Evolutionary conservation across 2,113 vertebrate species (phyloP).

Genomic region (Gopherus evgoodei): DNA sequence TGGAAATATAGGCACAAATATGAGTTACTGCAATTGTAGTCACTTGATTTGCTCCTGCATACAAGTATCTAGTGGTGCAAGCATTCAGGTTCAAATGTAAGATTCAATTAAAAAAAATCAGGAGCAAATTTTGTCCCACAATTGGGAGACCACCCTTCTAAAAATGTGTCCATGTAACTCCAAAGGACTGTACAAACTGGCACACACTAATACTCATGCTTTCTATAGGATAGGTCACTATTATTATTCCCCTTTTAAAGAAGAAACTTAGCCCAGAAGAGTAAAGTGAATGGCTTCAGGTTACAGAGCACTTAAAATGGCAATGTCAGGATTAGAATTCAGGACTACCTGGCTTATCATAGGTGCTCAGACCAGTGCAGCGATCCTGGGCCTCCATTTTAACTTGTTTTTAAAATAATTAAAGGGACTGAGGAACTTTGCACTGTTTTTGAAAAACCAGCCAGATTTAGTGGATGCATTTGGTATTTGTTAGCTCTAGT

Average conservation of each 20-base stretch:
- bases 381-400: neutral
- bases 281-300: neutral
- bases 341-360: neutral
- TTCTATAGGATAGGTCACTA: slow-evolving; percentile 36
- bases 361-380: neutral
- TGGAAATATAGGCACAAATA: slow-evolving; percentile 17
- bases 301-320: neutral
- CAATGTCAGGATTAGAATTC: neutral
- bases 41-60: slow-evolving; percentile 51
- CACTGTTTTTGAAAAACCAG: neutral
- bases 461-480: slow-evolving; percentile 19
- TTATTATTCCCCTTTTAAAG: slow-evolving; percentile 27
- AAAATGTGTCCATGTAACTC: slow-evolving; percentile 62
- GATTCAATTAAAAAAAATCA: slow-evolving; percentile 49
- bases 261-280: neutral
- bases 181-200: slow-evolving; percentile 60
- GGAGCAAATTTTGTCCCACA: slow-evolving; percentile 56
- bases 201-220: slow-evolving; percentile 15
- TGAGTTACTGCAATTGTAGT: slow-evolving; percentile 6
- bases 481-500: slow-evolving; percentile 36
- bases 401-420: slow-evolving; percentile 10
- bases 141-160: slow-evolving; percentile 51
- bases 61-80: slow-evolving; percentile 18
- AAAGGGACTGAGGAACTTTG: slow-evolving; percentile 9
- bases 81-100: slow-evolving; percentile 21